Evolutionary conservation across 2,888 invertebrate genomes (phyloP), one percentile per base, ranked within the genome.

Genomic region (Melanophora roralis): DNA sequence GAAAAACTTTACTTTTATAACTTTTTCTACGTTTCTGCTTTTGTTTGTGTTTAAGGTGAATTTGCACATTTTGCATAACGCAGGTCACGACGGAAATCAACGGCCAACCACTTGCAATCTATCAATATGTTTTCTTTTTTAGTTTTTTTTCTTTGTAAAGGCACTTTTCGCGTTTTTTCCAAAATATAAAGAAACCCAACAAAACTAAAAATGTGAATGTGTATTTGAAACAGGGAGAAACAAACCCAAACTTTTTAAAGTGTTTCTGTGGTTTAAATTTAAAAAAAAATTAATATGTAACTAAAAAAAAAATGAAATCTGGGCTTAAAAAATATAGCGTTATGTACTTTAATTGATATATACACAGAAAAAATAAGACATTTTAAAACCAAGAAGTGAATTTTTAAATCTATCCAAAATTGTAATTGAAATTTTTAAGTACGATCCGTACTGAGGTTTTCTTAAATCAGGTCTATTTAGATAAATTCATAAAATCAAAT

Each of bases 41-140:
- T 62, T 62, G 40, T 60, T 73, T 40, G 11, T 79, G 53, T 55
- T 73, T 64, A 68, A 76, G 68, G 67, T 73, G 57, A 76, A 76
- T 80, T 85, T 86, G 85, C 85, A 85, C 75, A 85, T 86, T 87
- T 87, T 87, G 87, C 87, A 87, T 87, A 87, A 87, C 87, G 86
- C 87, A 84, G 87, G 87, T 87, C 87, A 87, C 86, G 87, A 86
- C 87, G 87, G 87, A 87, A 87, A 87, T 86, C 84, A 85, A 86
- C 86, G 86, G 85, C 85, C 84, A 85, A 86, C 85, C 86, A 85
- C 84, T 86, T 85, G 87, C 87, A 85, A 87, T 87, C 86, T 87
- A 87, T 87, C 87, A 87, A 87, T 87, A 87, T 84, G 83, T 84
- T 83, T 83, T 84, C 72, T 74, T 86, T 82, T 36, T 69, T 34